Percentiles rank a stretch among this genome's conserved stretches.
Conservation (phyloP, 2,888 invertebrate genomes). For the Cephus pygmeus region DNA sequence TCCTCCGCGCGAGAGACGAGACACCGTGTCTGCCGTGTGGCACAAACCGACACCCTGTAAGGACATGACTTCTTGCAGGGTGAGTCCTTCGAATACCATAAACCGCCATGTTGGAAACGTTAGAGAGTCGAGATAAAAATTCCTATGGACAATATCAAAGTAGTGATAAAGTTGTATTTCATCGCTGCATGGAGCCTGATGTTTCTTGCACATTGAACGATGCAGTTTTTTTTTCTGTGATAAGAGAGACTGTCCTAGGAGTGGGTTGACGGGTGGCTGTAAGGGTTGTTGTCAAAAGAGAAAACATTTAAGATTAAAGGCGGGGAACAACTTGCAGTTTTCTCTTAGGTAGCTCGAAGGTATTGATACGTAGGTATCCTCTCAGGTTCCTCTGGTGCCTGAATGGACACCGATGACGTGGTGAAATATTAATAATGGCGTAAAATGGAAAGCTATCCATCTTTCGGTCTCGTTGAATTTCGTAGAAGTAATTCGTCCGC, state of each 20-base stretch:
- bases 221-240: neutral
- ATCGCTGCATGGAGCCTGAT: neutral
- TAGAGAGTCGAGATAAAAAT: neutral
- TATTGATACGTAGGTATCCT: neutral
- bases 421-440: neutral
- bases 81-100: neutral
- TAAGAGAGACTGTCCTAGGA: neutral
- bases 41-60: neutral
- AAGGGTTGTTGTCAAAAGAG: neutral
- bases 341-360: neutral
- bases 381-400: neutral
- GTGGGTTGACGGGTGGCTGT: neutral
- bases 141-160: neutral
- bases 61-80: conserved; percentile 1
- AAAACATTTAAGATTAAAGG: neutral
- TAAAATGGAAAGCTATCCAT: neutral
- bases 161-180: neutral
- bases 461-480: neutral
- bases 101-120: neutral
- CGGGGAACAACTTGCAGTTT: neutral
- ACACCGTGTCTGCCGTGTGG: conserved; percentile 4
- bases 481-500: neutral
- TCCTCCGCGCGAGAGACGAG: neutral
- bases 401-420: neutral
- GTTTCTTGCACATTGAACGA: neutral